Conservation (phyloP, 2,113 vertebrate genomes). For the Upupa epops region DNA sequence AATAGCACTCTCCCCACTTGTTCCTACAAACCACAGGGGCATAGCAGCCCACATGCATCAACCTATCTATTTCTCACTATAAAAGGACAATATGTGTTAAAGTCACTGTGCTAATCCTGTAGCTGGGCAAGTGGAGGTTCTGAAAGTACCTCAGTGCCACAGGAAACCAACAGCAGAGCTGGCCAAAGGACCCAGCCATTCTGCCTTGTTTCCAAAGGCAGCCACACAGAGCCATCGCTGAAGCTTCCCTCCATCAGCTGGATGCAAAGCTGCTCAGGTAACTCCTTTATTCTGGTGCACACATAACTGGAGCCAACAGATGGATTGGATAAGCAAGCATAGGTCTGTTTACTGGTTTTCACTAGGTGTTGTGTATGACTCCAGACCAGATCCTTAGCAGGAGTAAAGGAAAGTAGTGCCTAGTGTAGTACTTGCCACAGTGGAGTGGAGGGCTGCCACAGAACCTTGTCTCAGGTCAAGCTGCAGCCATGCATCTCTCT, state of each 20-base stretch:
- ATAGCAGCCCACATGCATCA: not conserved
- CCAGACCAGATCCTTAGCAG: fast-evolving
- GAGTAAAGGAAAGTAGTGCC: not conserved
- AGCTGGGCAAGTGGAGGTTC: not conserved
- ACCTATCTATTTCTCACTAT: not conserved
- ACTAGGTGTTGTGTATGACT: not conserved
- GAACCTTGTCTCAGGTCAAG: not conserved
- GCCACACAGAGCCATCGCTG: fast-evolving
- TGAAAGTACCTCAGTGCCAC: not conserved
- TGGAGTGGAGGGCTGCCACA: not conserved
- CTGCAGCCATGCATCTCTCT: not conserved
- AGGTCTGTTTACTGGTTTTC: not conserved
- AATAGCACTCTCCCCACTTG: not conserved
- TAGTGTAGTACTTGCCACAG: not conserved
- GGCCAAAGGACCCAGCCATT: not conserved
- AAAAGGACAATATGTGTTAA: not conserved
- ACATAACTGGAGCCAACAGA: not conserved
- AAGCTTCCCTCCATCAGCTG: not conserved
- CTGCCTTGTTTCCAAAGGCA: not conserved
- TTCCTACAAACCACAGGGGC: not conserved
- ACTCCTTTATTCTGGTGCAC: not conserved
- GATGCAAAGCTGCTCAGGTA: not conserved
- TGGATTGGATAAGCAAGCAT: not conserved
- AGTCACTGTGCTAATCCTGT: not conserved
- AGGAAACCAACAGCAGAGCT: not conserved